Percentiles rank a stretch among this genome's conserved stretches.
These are phyloP conservation scores for Metacarcinus magister DNA, from an alignment of 2,888 invertebrate species.

Conservation along the genomic window DNA sequence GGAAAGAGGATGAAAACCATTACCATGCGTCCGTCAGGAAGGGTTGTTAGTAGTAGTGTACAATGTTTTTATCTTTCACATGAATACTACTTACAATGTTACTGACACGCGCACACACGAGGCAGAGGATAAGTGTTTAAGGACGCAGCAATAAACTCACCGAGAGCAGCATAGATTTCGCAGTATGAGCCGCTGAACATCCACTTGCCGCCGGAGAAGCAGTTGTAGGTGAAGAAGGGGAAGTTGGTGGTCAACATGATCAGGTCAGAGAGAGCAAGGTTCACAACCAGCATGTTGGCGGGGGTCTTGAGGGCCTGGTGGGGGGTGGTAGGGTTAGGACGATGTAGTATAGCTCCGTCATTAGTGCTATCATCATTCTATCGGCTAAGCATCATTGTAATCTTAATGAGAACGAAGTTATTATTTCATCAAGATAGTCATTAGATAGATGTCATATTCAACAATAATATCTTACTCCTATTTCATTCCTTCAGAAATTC, in stretches of 20 bases:
- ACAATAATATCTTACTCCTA: no score
- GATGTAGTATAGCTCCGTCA: neutral
- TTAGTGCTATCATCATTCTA: neutral
- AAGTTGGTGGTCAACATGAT: slow-evolving; percentile 90
- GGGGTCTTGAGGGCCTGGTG: slow-evolving; percentile 76
- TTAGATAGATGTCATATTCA: neutral
- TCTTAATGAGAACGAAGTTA: neutral
- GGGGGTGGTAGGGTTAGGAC: neutral
- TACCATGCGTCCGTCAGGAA: neutral
- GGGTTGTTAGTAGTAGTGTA: neutral
- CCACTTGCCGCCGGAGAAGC: slow-evolving; percentile 78
- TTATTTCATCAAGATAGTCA: neutral
- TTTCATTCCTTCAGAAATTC: no score
- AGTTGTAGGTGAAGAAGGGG: slow-evolving; percentile 80
- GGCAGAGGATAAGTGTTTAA: neutral
- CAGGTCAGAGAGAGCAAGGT: slow-evolving; percentile 96
- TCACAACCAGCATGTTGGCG: slow-evolving; percentile 95
- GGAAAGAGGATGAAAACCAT: neutral
- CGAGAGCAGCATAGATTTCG: slow-evolving; percentile 77
- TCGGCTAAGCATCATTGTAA: neutral
- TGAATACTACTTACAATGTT: neutral
- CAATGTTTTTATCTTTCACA: neutral
- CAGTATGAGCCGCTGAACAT: slow-evolving; percentile 78
- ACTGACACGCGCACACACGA: neutral
- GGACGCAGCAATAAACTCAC: slow-evolving; percentile 43